A percentile compares a stretch with the other conserved stretches of the same genome.
Evolutionary conservation across 2,113 vertebrate species (phyloP).

Genomic region (Equus quagga): DNA sequence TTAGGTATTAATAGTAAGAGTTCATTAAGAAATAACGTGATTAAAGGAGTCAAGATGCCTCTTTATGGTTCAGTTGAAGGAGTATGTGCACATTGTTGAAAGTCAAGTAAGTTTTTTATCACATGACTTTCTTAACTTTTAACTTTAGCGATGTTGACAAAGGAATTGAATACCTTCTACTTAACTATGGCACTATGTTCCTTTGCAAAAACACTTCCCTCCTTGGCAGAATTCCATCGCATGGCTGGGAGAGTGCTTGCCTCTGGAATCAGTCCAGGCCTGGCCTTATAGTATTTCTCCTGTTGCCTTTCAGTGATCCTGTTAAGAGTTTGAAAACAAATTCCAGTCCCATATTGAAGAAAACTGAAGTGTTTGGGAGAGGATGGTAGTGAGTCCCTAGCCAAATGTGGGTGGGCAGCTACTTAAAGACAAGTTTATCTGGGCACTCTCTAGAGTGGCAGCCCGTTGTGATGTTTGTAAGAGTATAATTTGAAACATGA

Average conservation of each 20-base stretch:
- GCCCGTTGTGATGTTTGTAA: conserved; percentile 45
- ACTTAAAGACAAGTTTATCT: background rate
- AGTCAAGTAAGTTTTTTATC: conserved; percentile 89
- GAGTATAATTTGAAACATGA: conserved; percentile 77
- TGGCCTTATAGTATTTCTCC: conserved; percentile 86
- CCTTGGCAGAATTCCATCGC: conserved; percentile 89
- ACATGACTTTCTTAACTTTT: conserved; percentile 90
- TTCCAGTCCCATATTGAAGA: conserved; percentile 82
- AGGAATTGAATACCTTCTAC: conserved; percentile 90
- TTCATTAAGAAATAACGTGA: background rate
- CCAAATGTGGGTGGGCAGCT: background rate
- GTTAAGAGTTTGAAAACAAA: conserved; percentile 91
- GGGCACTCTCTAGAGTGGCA: background rate
- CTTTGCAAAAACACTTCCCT: conserved; percentile 85
- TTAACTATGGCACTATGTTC: conserved; percentile 84
- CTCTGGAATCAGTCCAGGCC: conserved; percentile 87
- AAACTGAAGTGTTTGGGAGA: conserved; percentile 73
- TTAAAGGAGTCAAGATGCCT: background rate
- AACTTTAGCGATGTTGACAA: conserved; percentile 86
- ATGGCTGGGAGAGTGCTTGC: conserved; percentile 85
- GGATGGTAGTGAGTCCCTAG: conserved; percentile 19
- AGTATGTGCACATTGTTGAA: conserved; percentile 76
- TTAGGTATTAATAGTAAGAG: background rate
- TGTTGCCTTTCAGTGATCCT: conserved; percentile 87
- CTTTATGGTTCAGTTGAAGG: background rate